These are phyloP conservation scores for Phortica variegata DNA, from an alignment of 1,140 invertebrate species.

Conservation along the genomic window DNA sequence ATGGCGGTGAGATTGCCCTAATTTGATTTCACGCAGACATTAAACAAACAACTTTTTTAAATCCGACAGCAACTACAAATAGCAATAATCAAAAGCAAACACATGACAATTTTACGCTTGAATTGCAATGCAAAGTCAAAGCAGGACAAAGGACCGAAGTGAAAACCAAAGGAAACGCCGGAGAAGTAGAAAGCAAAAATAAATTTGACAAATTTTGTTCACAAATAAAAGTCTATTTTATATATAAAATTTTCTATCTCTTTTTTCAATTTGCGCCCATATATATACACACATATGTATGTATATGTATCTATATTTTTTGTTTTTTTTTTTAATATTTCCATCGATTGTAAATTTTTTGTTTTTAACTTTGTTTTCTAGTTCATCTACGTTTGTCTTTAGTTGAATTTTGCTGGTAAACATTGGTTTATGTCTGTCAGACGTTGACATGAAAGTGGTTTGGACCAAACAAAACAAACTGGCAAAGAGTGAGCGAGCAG, in stretches of 20 bases:
- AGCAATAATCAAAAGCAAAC: constrained; percentile 42
- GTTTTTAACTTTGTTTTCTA: constrained; percentile 45
- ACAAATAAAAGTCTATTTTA: constrained; percentile 49
- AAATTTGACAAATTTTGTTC: constrained; percentile 31
- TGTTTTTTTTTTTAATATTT: constrained; percentile 24
- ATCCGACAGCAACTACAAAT: constrained; percentile 14
- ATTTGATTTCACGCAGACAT: no score
- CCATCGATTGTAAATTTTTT: constrained; percentile 22
- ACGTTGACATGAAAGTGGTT: no score
- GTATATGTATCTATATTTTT: no score
- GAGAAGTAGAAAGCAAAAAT: constrained; percentile 14
- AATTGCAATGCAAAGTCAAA: constrained; percentile 50
- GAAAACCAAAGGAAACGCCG: constrained; percentile 20
- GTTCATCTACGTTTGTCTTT: constrained; percentile 37
- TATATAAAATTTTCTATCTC: constrained; percentile 16
- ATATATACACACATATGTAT: no score
- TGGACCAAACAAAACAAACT: no score
- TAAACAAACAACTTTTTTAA: no score
- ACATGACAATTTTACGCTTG: constrained; percentile 54
- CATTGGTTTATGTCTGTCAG: constrained; percentile 42
- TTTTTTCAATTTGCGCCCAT: constrained; percentile 1
- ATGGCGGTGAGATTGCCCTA: no score
- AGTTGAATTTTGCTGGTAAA: constrained; percentile 46
- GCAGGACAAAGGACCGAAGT: constrained; percentile 25
- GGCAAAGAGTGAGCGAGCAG: background rate